phyloP scores from a whole-genome alignment of 2,797 vertebrate genomes.

The Poeciliopsis gracilis region DNA sequence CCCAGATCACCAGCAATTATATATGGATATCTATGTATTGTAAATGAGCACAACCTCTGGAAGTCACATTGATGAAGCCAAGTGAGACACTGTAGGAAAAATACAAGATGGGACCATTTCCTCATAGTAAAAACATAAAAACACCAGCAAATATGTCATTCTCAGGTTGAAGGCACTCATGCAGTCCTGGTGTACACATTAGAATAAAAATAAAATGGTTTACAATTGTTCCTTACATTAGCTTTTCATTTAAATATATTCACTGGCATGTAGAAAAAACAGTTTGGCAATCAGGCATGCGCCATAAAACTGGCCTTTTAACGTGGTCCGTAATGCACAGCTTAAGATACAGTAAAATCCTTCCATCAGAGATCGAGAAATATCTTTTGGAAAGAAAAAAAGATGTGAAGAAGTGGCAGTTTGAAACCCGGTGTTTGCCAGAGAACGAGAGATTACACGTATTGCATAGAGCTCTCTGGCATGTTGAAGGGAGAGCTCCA shows the following conservation, averaged over 20 bases:
- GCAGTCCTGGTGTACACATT: slow-evolving; percentile 41
- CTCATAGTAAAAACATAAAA: slow-evolving; percentile 49
- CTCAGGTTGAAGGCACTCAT: slow-evolving; percentile 73
- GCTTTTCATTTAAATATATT: slow-evolving; percentile 32
- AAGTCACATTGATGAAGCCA: slow-evolving; percentile 47
- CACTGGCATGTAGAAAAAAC: slow-evolving; percentile 62
- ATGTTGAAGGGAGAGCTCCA: slow-evolving; percentile 16
- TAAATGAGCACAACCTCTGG: slow-evolving; percentile 24
- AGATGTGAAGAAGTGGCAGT: slow-evolving; percentile 30
- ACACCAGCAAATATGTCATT: slow-evolving; percentile 52
- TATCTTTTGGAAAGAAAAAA: slow-evolving; percentile 10
- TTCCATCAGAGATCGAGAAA: slow-evolving; percentile 14
- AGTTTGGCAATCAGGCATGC: slow-evolving; percentile 60
- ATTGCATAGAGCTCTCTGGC: slow-evolving; percentile 77
- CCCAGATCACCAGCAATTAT: slow-evolving; percentile 40
- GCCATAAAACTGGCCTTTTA: slow-evolving; percentile 63
- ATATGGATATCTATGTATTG: slow-evolving; percentile 15
- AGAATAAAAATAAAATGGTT: slow-evolving; percentile 29
- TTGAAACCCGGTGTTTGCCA: slow-evolving; percentile 50
- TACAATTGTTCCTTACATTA: slow-evolving; percentile 15
- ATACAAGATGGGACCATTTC: slow-evolving; percentile 37
- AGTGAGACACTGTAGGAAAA: slow-evolving; percentile 31
- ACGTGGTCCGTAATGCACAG: slow-evolving; percentile 60
- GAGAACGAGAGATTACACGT: slow-evolving; percentile 40
- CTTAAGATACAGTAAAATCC: slow-evolving; percentile 36